Conservation (phyloP, 2,888 invertebrate genomes). For the Ectemnius lituratus region DNA sequence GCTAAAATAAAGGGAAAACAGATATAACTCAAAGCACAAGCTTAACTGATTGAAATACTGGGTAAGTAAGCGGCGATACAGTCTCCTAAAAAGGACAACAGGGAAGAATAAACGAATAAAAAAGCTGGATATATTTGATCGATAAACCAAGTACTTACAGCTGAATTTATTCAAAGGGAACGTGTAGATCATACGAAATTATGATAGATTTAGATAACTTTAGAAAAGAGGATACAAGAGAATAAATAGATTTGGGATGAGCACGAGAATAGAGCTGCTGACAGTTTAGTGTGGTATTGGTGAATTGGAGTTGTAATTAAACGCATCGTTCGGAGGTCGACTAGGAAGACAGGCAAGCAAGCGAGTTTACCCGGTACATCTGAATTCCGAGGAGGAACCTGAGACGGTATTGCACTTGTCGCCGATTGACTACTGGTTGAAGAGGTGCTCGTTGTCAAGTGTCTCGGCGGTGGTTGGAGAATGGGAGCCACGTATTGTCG, state of each 20-base stretch:
- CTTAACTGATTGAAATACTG: neutral
- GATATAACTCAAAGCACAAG: conserved; percentile 2
- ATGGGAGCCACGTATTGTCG: conserved; percentile 22
- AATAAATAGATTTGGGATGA: conserved; percentile 8
- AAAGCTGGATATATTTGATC: no score
- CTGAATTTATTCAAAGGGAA: no score
- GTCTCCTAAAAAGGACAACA: neutral
- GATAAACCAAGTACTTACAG: no score
- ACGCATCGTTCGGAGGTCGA: conserved; percentile 9
- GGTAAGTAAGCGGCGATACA: neutral
- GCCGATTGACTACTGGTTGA: conserved; percentile 18
- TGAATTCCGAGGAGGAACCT: neutral
- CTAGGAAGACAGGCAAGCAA: neutral
- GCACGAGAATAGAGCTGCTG: neutral
- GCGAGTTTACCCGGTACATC: neutral
- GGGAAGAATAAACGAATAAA: no score
- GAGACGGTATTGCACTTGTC: conserved; percentile 31
- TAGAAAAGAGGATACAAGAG: neutral
- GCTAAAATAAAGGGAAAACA: conserved; percentile 1
- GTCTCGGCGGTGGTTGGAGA: conserved; percentile 20
- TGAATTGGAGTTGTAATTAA: conserved; percentile 26
- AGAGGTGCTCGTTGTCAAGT: conserved; percentile 30
- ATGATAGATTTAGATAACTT: no score
- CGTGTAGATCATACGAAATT: no score
- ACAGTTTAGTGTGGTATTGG: neutral